phyloP scores from a whole-genome alignment of 2,888 invertebrate genomes.

The Catonia carolina region DNA sequence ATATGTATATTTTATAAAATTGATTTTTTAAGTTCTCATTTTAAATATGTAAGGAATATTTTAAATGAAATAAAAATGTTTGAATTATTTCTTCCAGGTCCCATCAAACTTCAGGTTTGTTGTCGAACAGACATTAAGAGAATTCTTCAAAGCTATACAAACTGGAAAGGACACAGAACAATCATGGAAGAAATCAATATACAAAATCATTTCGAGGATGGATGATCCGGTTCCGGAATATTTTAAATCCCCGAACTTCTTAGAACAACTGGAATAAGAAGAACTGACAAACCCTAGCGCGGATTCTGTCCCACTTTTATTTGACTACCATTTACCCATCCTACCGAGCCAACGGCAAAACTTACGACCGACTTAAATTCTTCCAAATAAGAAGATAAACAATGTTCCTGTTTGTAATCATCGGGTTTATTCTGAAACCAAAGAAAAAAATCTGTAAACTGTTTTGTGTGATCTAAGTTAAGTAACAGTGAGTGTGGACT shows the following conservation, averaged over 20 bases:
- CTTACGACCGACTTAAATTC: constrained; percentile 9
- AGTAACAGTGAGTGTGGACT: neutral
- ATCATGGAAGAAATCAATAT: constrained; percentile 99
- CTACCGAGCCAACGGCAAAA: too few species aligned
- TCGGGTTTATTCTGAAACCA: neutral
- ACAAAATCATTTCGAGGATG: constrained; percentile 98
- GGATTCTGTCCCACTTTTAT: too few species aligned
- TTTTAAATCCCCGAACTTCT: constrained; percentile 99
- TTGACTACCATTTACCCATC: constrained; percentile 4
- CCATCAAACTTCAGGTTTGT: constrained; percentile 95
- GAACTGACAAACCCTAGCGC: constrained; percentile 5
- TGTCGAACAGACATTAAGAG: constrained; percentile 93
- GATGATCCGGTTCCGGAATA: constrained; percentile 99
- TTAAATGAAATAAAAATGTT: too few species aligned
- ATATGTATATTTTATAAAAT: too few species aligned
- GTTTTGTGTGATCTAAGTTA: constrained; percentile 27
- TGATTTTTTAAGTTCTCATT: too few species aligned
- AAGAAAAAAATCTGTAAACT: constrained; percentile 30
- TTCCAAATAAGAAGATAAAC: too few species aligned
- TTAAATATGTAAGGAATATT: too few species aligned
- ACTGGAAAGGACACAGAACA: constrained; percentile 96
- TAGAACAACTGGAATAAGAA: constrained; percentile 90
- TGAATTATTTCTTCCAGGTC: constrained; percentile 61
- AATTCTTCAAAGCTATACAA: constrained; percentile 98
- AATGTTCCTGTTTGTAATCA: neutral